Percentiles rank a stretch among this genome's conserved stretches.
phyloP scores from a whole-genome alignment of 2,797 vertebrate genomes.

The Helostoma temminkii region DNA sequence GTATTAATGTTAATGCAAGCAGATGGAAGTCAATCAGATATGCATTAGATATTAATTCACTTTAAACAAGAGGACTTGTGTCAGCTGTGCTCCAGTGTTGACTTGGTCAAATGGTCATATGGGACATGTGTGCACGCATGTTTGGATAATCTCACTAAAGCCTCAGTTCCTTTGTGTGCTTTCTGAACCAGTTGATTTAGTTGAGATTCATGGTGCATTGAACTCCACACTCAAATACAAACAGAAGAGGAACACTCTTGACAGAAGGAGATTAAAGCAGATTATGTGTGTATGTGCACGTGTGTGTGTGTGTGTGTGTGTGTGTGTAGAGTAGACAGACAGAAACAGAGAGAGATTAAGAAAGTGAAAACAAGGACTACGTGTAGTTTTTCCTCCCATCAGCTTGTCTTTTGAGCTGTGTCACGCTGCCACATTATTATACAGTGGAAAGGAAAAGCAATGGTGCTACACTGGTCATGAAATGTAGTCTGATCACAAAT shows the following conservation, averaged over 20 bases:
- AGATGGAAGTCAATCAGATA: slow-evolving; percentile 67
- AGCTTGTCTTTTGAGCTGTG: background rate
- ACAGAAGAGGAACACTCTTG: slow-evolving; percentile 18
- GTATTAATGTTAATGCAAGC: slow-evolving; percentile 64
- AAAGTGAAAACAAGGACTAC: background rate
- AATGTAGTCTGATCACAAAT: no score
- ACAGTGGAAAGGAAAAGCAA: no score
- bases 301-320: background rate
- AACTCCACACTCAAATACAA: slow-evolving; percentile 19
- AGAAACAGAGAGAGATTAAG: background rate
- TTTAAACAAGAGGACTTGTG: slow-evolving; percentile 52
- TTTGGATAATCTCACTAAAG: slow-evolving; percentile 26
- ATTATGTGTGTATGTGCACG: slow-evolving; percentile 8
- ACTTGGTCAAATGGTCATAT: slow-evolving; percentile 56
- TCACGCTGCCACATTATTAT: slow-evolving; percentile 6
- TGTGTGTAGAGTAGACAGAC: background rate
- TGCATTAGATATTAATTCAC: slow-evolving; percentile 79
- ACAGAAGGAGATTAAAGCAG: slow-evolving; percentile 29
- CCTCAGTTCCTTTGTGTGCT: slow-evolving; percentile 16
- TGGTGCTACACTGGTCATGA: no score
- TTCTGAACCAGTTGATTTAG: slow-evolving; percentile 30
- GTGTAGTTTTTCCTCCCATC: slow-evolving; percentile 2
- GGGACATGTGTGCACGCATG: slow-evolving; percentile 18
- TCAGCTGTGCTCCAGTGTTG: slow-evolving; percentile 52
- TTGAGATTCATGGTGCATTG: slow-evolving; percentile 24